Percentiles rank a stretch among this genome's conserved stretches.
Conservation (phyloP, 2,888 invertebrate species). For the Ectobius pallidus region DNA sequence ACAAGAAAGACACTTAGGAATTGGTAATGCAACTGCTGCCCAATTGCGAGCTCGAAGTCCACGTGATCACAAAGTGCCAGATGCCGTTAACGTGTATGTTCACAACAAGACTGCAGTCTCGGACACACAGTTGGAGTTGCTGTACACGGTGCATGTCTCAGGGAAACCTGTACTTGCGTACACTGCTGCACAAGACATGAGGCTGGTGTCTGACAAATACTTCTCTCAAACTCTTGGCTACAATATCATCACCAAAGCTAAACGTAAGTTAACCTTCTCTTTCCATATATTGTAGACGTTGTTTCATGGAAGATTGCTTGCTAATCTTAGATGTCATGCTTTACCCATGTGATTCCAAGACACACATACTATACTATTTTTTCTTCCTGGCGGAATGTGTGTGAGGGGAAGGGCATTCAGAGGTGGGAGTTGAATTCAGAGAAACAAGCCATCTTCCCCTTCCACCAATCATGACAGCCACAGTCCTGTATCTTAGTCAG, state of each 20-base stretch:
- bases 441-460: too few species aligned
- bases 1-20: slow-evolving; percentile 80
- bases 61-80: slow-evolving; percentile 32
- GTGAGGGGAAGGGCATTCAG: too few species aligned
- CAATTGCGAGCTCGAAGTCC: slow-evolving; percentile 42
- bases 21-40: slow-evolving; percentile 62
- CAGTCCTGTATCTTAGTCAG: too few species aligned
- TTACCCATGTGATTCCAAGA: too few species aligned
- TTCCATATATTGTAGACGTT: too few species aligned
- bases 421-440: too few species aligned
- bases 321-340: too few species aligned
- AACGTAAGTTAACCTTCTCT: slow-evolving; percentile 70
- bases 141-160: slow-evolving; percentile 81
- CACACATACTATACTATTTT: too few species aligned
- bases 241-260: slow-evolving; percentile 80
- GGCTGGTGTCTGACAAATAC: slow-evolving; percentile 77
- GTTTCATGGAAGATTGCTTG: too few species aligned
- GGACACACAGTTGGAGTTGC: slow-evolving; percentile 55
- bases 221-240: slow-evolving; percentile 76
- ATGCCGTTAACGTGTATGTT: slow-evolving; percentile 47
- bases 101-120: slow-evolving; percentile 47
- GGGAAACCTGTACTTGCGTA: slow-evolving; percentile 80
- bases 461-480: too few species aligned
- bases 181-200: slow-evolving; percentile 84
- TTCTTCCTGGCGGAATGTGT: too few species aligned